Evolutionary conservation across 2,888 invertebrate species (phyloP), one percentile per base, ranked within the genome.

Genomic region (Mechanitis messenoides): DNA sequence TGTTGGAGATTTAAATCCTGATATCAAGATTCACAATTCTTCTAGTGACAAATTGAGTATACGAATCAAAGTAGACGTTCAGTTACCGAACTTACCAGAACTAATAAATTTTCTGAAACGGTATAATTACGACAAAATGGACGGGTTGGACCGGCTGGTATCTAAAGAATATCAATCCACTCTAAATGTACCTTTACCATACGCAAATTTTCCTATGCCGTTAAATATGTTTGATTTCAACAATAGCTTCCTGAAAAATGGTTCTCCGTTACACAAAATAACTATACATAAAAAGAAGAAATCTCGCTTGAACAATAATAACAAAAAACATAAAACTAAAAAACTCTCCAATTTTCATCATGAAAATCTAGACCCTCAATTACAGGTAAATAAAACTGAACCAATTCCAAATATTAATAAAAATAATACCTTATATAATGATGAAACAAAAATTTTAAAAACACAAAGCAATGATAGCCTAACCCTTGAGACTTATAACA

Each of bases 211-310:
- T 64, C 85, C 85, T 2, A 74, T 81, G 35, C 81, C 85, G 20
- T 72, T 81, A 68, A 80, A 84, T 58, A 59, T 81, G 56, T 75
- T 82, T 33, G 80, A 78, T 55, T 76, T 74, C 45, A 81, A 77
- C 69, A 83, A 75, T 64, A 56, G 62, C 12, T 47, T 71, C 38
- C 73, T 67, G 45, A 79, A 75, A 63, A 74, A 78, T 45, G 77
- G 79, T 54, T 69, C 76, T 3, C 76, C 81, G 12, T 58, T 81
- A 54, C 83, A 84, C 59, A 87, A 85, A 75, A 75, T 84, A 66
- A 79, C 79, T 47, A 77, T 86, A 33, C 86, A 87, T 62, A 88
- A 86, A 71, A 89, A 85, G 71, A 90, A 86, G 72, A 89, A 86
- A 70, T 67, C 77, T 1, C 80, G 78, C 59, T 54, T 65, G 20